These are phyloP conservation scores for Agrypnus murinus DNA, from an alignment of 2,888 invertebrate species.

Conservation along the genomic window DNA sequence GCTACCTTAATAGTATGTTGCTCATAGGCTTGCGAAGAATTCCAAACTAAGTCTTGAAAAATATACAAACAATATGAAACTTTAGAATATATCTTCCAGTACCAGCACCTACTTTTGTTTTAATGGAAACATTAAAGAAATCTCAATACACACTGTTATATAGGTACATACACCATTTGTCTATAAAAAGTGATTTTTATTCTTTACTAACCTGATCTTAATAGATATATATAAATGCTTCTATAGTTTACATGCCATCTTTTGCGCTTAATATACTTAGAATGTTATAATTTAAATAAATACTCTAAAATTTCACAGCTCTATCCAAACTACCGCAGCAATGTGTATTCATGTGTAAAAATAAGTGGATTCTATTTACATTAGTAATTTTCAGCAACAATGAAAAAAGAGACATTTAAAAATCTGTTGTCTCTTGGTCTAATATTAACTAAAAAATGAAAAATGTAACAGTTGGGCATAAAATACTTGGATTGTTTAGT, in stretches of 20 bases:
- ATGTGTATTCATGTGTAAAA: constrained; percentile 48
- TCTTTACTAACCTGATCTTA: constrained; percentile 37
- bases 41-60: too few relatives aligned
- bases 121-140: constrained; percentile 1
- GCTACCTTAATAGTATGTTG: too few relatives aligned
- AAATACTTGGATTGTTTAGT: constrained; percentile 31
- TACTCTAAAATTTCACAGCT: constrained; percentile 47
- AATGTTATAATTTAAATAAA: constrained; percentile 32
- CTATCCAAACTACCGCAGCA: constrained; percentile 48
- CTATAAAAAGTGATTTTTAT: constrained; percentile 42
- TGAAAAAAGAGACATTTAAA: constrained; percentile 31
- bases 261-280: constrained; percentile 37
- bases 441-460: constrained; percentile 19
- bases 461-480: constrained; percentile 26
- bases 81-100: too few relatives aligned
- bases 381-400: constrained; percentile 40
- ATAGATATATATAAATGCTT: constrained; percentile 39
- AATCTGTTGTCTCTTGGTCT: constrained; percentile 29
- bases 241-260: constrained; percentile 36
- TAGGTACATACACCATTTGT: constrained; percentile 43
- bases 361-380: constrained; percentile 50
- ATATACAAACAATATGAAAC: too few relatives aligned
- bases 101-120: too few relatives aligned
- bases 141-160: constrained; percentile 22
- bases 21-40: too few relatives aligned